phyloP scores from a whole-genome alignment of 2,113 vertebrate genomes.

The Oophaga pumilio region DNA sequence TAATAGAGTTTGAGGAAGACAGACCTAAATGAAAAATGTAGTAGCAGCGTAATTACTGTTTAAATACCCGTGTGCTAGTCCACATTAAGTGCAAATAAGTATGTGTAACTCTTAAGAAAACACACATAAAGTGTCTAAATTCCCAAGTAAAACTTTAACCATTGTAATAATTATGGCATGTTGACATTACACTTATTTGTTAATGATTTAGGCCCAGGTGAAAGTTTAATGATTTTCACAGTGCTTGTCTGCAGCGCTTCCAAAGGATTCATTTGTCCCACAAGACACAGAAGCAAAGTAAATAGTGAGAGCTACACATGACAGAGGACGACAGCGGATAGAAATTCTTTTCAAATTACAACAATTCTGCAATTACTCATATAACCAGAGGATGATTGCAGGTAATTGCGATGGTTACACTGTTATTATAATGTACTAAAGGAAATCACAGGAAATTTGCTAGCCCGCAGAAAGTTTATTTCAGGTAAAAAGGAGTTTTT shows the following conservation, averaged over 20 bases:
- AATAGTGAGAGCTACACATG: slow-evolving; percentile 8
- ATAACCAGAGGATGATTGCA: slow-evolving; percentile 54
- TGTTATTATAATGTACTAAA: slow-evolving; percentile 53
- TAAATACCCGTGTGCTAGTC: slow-evolving; percentile 27
- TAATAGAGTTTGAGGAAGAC: neutral
- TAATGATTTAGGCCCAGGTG: slow-evolving; percentile 34
- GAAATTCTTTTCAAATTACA: slow-evolving; percentile 51
- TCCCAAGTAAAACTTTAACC: slow-evolving; percentile 29
- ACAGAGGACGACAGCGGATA: slow-evolving; percentile 5
- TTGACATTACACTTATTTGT: slow-evolving; percentile 26
- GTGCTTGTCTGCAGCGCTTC: neutral
- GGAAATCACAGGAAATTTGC: slow-evolving; percentile 54
- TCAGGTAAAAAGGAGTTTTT: slow-evolving; percentile 39
- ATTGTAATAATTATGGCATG: slow-evolving; percentile 32
- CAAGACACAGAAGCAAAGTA: slow-evolving; percentile 18
- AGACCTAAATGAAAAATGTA: slow-evolving; percentile 29
- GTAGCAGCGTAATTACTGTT: slow-evolving; percentile 16
- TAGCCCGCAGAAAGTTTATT: slow-evolving; percentile 51
- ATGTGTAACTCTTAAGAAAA: slow-evolving; percentile 42
- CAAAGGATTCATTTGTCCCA: slow-evolving; percentile 34
- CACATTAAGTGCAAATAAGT: slow-evolving; percentile 32
- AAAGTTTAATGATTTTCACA: slow-evolving; percentile 37
- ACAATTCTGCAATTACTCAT: slow-evolving; percentile 55
- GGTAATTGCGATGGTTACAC: slow-evolving; percentile 55
- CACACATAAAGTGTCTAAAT: slow-evolving; percentile 22